Evolutionary conservation across 2,888 invertebrate genomes (phyloP), one percentile per base, ranked within the genome.

Genomic region (Cheilosia grossa): DNA sequence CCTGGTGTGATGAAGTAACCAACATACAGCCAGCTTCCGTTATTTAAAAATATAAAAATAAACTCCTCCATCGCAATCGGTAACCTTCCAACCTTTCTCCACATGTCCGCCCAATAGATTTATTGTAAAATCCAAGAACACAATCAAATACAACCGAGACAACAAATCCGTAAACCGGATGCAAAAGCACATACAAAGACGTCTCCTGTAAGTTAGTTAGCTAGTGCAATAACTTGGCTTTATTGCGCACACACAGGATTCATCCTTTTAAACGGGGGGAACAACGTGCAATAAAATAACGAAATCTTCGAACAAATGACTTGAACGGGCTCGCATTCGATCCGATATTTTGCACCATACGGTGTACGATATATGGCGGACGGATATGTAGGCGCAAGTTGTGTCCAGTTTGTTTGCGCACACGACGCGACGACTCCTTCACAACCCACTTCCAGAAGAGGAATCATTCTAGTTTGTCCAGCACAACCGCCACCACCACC

Each of bases 381-480:
- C 54, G 37, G 13, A 53, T 37, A 58, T 72, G 81, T 75, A 75
- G 75, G 70, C 75, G 70, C 70, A 40, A 49, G 53, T 74, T 69
- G 37, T 74, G 66, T 66, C 66, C 74, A 69, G 82, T 69, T 69
- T 74, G 67, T 67, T 61, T 67, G 78, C 42, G 44, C 42, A 70
- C 58, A 51, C 58, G 24, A 13, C 61, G 19, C 58, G 24, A 13
- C 61, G 19, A 19, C 58, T 69, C 58, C 70, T 69, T 37, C 75
- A 27, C 66, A 80, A 79, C 80, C 80, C 80, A 74, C 75, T 75
- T 75, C 40, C 24, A 58, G 66, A 67, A 67, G 75, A 72, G 72
- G 81, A 81, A 81, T 24, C 61, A 75, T 81, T 85, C 85, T 75
- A 75, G 85, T 85, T 85, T 85, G 66, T 81, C 85, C 81, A 72